Conservation (phyloP, 2,113 vertebrate genomes). For the Rhombomys opimus region DNA sequence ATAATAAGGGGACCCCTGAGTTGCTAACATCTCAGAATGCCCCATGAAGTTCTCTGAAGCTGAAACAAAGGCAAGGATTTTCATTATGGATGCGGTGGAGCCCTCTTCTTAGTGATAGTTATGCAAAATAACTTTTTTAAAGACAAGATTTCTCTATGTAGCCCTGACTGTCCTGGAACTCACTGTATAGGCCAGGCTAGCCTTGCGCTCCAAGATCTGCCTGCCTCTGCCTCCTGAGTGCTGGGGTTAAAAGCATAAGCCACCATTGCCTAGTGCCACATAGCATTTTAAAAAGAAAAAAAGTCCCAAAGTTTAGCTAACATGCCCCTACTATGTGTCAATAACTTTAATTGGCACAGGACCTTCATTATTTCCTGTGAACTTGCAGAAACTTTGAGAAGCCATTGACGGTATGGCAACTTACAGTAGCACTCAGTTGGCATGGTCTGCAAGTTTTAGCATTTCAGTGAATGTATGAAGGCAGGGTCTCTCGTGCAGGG, state of each 20-base stretch:
- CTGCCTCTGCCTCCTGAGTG: neutral
- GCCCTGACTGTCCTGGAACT: neutral
- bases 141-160: neutral
- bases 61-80: neutral
- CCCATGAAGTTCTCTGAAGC: neutral
- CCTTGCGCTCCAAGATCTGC: neutral
- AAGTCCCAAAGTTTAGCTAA: neutral
- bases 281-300: neutral
- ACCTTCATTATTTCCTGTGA: neutral
- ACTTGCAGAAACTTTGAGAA: neutral
- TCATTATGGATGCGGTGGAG: neutral
- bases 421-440: neutral
- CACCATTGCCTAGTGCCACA: neutral
- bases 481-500: neutral
- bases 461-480: neutral
- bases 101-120: too few species aligned
- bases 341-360: too few species aligned
- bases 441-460: neutral
- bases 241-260: neutral
- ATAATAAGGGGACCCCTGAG: neutral
- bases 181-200: neutral
- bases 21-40: neutral
- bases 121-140: neutral
- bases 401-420: too few species aligned
- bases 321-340: neutral